These are phyloP conservation scores for Oncopeltus fasciatus DNA, from an alignment of 1,140 invertebrate species.

Conservation along the genomic window DNA sequence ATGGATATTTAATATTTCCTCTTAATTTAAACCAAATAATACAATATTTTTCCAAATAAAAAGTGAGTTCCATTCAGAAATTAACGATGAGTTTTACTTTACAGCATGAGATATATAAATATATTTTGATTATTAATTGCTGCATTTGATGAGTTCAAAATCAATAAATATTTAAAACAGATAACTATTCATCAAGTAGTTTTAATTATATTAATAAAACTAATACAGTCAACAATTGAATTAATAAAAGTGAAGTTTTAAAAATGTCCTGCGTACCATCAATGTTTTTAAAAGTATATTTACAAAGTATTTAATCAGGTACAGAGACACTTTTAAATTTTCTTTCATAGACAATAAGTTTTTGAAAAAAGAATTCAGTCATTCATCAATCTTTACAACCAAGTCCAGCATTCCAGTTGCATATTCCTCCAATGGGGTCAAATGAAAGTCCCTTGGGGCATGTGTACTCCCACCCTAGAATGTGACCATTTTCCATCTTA, in stretches of 20 bases:
- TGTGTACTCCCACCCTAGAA: slow-evolving; percentile 72
- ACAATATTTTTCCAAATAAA: too few species aligned
- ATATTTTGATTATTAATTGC: too few species aligned
- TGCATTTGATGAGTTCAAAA: background rate
- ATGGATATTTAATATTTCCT: too few species aligned
- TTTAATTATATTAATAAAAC: too few species aligned
- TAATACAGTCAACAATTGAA: too few species aligned
- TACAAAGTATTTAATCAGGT: background rate
- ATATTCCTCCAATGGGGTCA: slow-evolving; percentile 75
- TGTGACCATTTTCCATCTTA: slow-evolving; percentile 55
- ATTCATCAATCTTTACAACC: slow-evolving; percentile 41
- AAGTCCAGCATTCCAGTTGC: slow-evolving; percentile 68
- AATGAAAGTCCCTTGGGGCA: slow-evolving; percentile 70
- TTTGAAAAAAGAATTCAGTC: too few species aligned
- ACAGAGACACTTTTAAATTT: background rate
- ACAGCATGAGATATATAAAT: background rate
- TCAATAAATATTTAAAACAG: background rate
- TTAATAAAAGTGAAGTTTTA: too few species aligned
- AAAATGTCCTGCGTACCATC: background rate
- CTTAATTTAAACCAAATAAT: too few species aligned
- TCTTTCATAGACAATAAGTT: background rate
- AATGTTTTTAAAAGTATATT: background rate
- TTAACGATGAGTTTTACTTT: too few species aligned
- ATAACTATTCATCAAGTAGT: too few species aligned
- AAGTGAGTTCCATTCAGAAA: too few species aligned